phyloP scores from a whole-genome alignment of 2,113 vertebrate genomes.

The Actinemys pallida region DNA sequence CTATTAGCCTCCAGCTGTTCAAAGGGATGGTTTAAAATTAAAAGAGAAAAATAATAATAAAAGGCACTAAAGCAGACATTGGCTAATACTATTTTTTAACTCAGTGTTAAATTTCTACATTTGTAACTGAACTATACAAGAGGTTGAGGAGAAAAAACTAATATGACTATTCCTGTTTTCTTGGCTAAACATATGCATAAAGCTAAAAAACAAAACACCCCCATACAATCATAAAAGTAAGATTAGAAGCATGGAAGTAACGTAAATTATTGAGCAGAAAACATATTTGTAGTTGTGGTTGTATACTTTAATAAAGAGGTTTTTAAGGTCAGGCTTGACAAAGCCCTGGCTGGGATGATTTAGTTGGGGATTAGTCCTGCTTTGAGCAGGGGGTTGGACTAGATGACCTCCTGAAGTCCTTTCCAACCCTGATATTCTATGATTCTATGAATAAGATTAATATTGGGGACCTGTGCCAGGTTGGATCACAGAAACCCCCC shows the following conservation, averaged over 20 bases:
- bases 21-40: constrained; percentile 13
- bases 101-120: not conserved
- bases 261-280: not conserved
- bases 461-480: too few relatives aligned
- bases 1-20: constrained; percentile 17
- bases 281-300: not conserved
- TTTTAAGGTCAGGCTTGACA: too few relatives aligned
- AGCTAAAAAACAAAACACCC: not conserved
- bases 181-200: not conserved
- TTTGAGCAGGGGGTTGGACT: too few relatives aligned
- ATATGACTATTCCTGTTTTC: not conserved
- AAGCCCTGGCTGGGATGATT: too few relatives aligned
- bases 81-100: not conserved
- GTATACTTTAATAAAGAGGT: not conserved
- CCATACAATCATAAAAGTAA: not conserved
- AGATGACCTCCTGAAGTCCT: too few relatives aligned
- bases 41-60: constrained; percentile 20
- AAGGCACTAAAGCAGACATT: not conserved
- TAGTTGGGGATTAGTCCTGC: too few relatives aligned
- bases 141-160: not conserved
- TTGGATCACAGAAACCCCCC: too few relatives aligned
- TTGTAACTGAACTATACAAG: not conserved
- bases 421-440: too few relatives aligned
- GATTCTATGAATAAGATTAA: too few relatives aligned
- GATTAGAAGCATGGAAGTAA: not conserved